Base-by-base conservation (phyloP, 2,113 vertebrate species). In the Ctenodactylus gundi region DNA sequence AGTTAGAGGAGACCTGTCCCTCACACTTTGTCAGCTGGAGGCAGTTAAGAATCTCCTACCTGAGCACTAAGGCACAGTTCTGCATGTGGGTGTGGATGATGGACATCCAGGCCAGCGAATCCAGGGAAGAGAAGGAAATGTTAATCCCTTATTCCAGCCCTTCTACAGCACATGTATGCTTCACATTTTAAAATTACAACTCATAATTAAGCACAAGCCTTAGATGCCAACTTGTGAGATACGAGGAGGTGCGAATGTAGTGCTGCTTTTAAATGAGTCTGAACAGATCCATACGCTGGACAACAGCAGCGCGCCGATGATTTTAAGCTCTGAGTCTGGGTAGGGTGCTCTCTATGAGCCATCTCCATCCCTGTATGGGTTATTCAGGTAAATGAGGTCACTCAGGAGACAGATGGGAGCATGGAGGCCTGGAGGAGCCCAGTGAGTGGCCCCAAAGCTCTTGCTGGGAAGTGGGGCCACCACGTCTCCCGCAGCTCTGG, bases 401-500 rank as follows among this genome's bases (percentile, higher is more conserved):
- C 6, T 1, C 5, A 20, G 20, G 15, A 6, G 17, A 53, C 29
- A 34, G 25, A 55, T 2, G n/a, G 27, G 29, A 39, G 21, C 0
- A 8, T 1, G 2, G 12, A 53, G 9, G 10, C 18, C 31, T 13
- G 13, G 36, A 12, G 4, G 10, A 20, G 3, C 6, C 13, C 14
- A 10, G 41, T 3, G 41, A n/a, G 7, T 31, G 44, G 25, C 25
- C 17, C 25, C 1, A 20, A 60, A 77, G 58, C 20, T 4, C 13
- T 49, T 10, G 0, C 34, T 5, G 21, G 20, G 34, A 39, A 14
- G 21, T 1, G 3, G 5, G 44, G 41, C 31, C n/a, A 21, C 12
- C 31, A 44, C 13, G 39, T 25, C 25, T 25, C 31, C 27, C 34
- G 23, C 70, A 41, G 9, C n/a, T 55, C 7, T 15, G 3, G 1